Base-by-base conservation (phyloP, 2,888 invertebrate genomes). In the Monopis laevigella region DNA sequence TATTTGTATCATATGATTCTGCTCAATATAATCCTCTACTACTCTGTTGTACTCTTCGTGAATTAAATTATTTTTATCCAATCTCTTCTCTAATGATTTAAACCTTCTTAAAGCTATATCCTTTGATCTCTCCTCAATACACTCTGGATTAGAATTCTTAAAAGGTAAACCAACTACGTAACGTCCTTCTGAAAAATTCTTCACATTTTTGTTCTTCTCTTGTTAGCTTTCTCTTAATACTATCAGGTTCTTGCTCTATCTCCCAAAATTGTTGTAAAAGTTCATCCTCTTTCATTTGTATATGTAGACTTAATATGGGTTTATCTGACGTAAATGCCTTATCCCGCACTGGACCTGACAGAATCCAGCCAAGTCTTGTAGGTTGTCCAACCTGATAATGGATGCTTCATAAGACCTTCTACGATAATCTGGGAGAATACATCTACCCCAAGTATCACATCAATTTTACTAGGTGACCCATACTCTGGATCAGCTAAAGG, bases 281-380 rank as follows among this genome's bases (percentile, higher is more conserved):
- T 1, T 50, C 43, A 34, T 53, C 51, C 35, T 46, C 47, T 12
- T 41, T 48, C 1, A 45, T 11, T 13, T 49, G 40, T 8, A 44
- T 6, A 43, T 50, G 51, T 21, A 49, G 12, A 14, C 24, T 48
- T 5, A 41, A 36, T 10, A 48, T 10, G 7, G 12, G 10, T 5
- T 32, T 39, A 6, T 18, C 2, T n/a, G 10, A 11, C 2, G 19
- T 6, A n/a, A n/a, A n/a, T 16, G 13, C 11, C 1, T 13, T 10
- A 17, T 17, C 1, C 30, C 21, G 4, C 2, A 43, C 26, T 26
- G 18, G 41, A 2, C 53, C 50, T 7, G 49, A 52, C 10, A 52
- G 13, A 21, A 52, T 41, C 52, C 52, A 52, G 2, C 52, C 49
- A 17, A 52, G 42, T 3, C 21, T 13, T 8, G 52, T 52, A 11